phyloP scores from a whole-genome alignment of 1,140 invertebrate genomes.

The Aphaenogaster ashmeadi region DNA sequence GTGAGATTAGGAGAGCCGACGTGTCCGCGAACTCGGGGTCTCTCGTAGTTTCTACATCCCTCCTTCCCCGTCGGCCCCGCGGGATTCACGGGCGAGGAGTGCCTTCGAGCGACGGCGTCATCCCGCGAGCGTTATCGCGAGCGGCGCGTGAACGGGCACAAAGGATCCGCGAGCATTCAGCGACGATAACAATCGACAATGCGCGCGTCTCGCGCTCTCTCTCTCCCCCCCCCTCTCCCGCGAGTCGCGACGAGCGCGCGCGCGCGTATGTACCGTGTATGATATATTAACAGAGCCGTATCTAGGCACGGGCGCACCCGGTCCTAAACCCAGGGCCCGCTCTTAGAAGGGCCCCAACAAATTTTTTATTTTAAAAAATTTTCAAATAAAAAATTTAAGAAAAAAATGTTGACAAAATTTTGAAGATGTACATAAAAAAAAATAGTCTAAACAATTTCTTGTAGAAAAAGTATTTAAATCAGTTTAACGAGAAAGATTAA shows the following conservation, averaged over 20 bases:
- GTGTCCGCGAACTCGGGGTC: neutral
- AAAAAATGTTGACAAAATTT: too few species aligned
- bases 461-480: too few species aligned
- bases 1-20: neutral
- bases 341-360: too few species aligned
- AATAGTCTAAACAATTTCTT: too few species aligned
- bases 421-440: too few species aligned
- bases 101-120: neutral
- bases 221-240: neutral
- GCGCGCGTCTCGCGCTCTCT: neutral
- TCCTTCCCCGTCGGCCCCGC: neutral
- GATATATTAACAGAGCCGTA: too few species aligned
- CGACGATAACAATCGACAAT: neutral
- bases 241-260: neutral
- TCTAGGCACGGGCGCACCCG: too few species aligned
- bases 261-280: neutral
- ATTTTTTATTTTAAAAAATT: too few species aligned
- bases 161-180: conserved; percentile 1
- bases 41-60: too few species aligned
- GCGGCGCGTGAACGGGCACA: neutral
- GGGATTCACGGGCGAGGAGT: neutral
- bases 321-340: too few species aligned
- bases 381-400: too few species aligned
- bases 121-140: neutral
- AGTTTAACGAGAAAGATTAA: too few species aligned